These are phyloP conservation scores for Pristionchus exspectatus DNA, from an alignment of 2,888 invertebrate species.

Conservation along the genomic window DNA sequence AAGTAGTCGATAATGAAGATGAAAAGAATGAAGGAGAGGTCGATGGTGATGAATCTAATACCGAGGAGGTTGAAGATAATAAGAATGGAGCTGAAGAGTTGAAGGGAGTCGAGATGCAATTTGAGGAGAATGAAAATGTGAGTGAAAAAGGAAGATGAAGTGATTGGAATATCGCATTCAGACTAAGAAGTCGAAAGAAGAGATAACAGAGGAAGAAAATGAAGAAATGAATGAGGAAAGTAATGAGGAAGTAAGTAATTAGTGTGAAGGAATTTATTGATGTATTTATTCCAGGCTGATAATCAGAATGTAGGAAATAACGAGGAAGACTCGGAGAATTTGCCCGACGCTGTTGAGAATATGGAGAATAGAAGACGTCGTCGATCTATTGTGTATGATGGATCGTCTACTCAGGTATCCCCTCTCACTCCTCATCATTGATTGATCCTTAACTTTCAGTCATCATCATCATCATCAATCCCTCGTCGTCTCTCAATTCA, in stretches of 20 bases:
- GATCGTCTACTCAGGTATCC: background rate
- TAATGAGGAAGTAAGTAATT: background rate
- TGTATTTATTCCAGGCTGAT: background rate
- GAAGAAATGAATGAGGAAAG: background rate
- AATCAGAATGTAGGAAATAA: background rate
- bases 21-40: background rate
- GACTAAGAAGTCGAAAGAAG: background rate
- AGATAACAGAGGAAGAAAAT: background rate
- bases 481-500: constrained; percentile 6
- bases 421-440: background rate
- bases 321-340: background rate
- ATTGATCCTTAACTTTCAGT: too few species aligned
- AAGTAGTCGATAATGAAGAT: background rate
- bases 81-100: background rate
- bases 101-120: background rate
- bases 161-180: too few species aligned
- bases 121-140: too few species aligned
- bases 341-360: background rate
- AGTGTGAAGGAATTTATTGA: background rate
- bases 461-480: background rate
- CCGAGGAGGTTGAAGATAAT: background rate
- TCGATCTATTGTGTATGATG: background rate
- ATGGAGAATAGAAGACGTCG: background rate
- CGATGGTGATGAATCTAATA: background rate
- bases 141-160: too few species aligned